Conservation (phyloP, 2,888 invertebrate genomes). For the Polydrusus cervinus region DNA sequence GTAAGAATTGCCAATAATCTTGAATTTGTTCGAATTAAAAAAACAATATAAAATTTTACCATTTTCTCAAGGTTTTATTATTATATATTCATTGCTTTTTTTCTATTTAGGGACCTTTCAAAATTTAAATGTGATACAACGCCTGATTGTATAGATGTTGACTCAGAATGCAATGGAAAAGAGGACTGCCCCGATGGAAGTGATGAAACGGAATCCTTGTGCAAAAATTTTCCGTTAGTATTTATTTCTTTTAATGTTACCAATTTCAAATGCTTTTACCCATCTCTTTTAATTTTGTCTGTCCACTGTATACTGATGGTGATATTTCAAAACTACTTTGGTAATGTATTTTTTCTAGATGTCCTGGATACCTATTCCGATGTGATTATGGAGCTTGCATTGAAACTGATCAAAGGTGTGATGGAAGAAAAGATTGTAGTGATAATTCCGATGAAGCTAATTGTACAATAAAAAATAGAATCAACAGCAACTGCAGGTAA, state of each 20-base stretch:
- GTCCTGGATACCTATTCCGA: slow-evolving; percentile 68
- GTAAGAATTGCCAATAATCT: too few species aligned
- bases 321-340: too few species aligned
- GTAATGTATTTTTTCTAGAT: slow-evolving; percentile 63
- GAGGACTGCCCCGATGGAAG: slow-evolving; percentile 71
- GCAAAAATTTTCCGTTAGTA: slow-evolving; percentile 57
- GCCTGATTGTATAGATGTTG: slow-evolving; percentile 68
- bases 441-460: slow-evolving; percentile 73
- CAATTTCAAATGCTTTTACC: neutral
- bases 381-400: slow-evolving; percentile 66
- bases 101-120: neutral
- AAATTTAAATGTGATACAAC: slow-evolving; percentile 62
- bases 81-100: neutral
- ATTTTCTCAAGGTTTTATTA: neutral
- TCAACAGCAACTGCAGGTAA: slow-evolving; percentile 51
- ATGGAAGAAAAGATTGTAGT: slow-evolving; percentile 71
- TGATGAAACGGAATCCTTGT: slow-evolving; percentile 69
- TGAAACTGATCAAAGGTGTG: slow-evolving; percentile 73
- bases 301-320: too few species aligned
- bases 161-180: slow-evolving; percentile 71
- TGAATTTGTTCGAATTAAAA: too few species aligned
- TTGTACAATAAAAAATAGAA: slow-evolving; percentile 27
- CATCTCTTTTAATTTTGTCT: too few species aligned
- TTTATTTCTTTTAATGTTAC: neutral
- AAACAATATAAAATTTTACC: neutral